Percentiles rank a stretch among this genome's conserved stretches.
phyloP scores from a whole-genome alignment of 2,797 vertebrate species.

The Lindbergichthys nudifrons region DNA sequence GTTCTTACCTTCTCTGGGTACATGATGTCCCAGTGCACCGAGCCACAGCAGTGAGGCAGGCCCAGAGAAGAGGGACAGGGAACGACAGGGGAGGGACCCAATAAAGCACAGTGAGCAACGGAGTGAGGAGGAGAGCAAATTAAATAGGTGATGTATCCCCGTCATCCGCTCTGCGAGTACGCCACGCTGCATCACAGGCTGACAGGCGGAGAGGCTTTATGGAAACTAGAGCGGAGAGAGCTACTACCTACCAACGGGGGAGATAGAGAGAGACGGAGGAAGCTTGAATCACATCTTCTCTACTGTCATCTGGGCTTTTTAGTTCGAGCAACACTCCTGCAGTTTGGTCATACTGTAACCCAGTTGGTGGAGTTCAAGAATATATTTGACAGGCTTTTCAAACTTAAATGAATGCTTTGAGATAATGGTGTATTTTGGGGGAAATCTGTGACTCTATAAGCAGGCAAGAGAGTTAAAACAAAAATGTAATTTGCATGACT shows the following conservation, averaged over 20 bases:
- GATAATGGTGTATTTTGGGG: background rate
- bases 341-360: background rate
- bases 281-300: background rate
- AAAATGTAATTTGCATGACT: too few species aligned
- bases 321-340: background rate
- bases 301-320: too few species aligned
- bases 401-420: background rate
- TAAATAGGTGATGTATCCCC: constrained; percentile 52
- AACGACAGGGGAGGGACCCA: constrained; percentile 27
- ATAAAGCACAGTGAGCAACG: constrained; percentile 28
- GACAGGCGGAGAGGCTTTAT: constrained; percentile 29
- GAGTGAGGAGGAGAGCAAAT: constrained; percentile 35
- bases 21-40: constrained; percentile 60
- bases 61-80: constrained; percentile 26
- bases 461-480: background rate
- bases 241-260: background rate
- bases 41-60: constrained; percentile 31
- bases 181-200: constrained; percentile 26
- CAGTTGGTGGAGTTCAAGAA: background rate
- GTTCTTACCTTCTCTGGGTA: constrained; percentile 73
- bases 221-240: constrained; percentile 21
- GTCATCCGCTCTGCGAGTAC: constrained; percentile 37
- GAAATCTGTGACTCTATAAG: background rate
- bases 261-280: background rate
- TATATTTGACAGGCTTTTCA: background rate